These are phyloP conservation scores for Lucilia sericata DNA, from an alignment of 1,140 invertebrate species.

Conservation along the genomic window DNA sequence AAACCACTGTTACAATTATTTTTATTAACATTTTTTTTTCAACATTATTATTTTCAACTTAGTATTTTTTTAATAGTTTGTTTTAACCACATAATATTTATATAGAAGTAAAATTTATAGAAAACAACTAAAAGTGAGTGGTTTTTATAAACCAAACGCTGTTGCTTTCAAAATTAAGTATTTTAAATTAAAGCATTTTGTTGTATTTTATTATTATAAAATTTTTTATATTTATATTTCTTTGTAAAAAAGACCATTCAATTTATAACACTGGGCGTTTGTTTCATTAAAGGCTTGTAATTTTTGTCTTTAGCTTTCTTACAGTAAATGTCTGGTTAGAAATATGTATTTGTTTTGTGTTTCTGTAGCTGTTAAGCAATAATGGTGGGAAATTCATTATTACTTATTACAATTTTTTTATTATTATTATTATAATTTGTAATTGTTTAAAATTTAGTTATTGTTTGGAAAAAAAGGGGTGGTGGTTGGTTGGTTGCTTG, in stretches of 20 bases:
- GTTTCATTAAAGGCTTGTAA: neutral
- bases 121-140: neutral
- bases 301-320: neutral
- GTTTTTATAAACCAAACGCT: neutral
- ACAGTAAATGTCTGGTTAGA: neutral
- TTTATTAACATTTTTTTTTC: conserved; percentile 3
- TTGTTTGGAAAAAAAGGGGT: neutral
- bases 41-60: neutral
- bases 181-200: neutral
- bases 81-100: neutral
- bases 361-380: conserved; percentile 6
- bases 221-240: neutral
- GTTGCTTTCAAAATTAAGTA: neutral
- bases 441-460: neutral
- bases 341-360: neutral
- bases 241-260: neutral
- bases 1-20: conserved; percentile 21
- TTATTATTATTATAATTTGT: too few relatives aligned
- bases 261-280: conserved; percentile 14
- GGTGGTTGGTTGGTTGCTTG: neutral
- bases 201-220: neutral
- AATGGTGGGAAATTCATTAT: conserved; percentile 19
- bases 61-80: neutral
- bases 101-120: neutral
- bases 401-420: neutral